Evolutionary conservation across 53 echinoderm and acorn worm genomes (phyloP).

Genomic region (Luidia sarsii): DNA sequence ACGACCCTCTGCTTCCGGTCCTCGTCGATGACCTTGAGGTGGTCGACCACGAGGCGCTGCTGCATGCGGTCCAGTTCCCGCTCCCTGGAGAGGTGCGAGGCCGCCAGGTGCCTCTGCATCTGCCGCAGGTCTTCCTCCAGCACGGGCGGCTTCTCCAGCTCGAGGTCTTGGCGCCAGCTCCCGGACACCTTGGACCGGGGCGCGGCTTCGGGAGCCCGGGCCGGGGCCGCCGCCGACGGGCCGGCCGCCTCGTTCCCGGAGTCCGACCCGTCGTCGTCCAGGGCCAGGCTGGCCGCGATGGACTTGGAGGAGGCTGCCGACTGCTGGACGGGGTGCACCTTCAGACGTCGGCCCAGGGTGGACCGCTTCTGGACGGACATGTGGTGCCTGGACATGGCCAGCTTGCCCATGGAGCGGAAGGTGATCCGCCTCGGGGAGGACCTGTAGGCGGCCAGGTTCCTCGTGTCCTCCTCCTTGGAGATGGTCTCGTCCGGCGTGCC

Average conservation of each 20-base stretch:
- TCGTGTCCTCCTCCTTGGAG: slow-evolving; percentile 14
- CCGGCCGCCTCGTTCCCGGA: slow-evolving; percentile 55
- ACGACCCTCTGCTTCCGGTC: slow-evolving; percentile 57
- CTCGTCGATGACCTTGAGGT: slow-evolving; percentile 61
- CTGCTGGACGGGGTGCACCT: slow-evolving; percentile 39
- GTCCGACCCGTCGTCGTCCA: slow-evolving; percentile 63
- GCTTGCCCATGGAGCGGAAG: slow-evolving; percentile 36
- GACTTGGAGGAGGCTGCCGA: slow-evolving; percentile 43
- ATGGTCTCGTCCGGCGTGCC: neutral
- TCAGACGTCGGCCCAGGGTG: slow-evolving; percentile 51
- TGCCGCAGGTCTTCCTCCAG: slow-evolving; percentile 61
- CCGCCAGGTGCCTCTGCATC: slow-evolving; percentile 63
- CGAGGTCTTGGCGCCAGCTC: slow-evolving; percentile 49
- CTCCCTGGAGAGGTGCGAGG: slow-evolving; percentile 62
- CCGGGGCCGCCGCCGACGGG: slow-evolving; percentile 7
- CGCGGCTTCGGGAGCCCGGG: slow-evolving; percentile 13
- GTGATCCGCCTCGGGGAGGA: slow-evolving; percentile 41
- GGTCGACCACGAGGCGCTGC: slow-evolving; percentile 61
- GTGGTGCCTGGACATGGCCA: slow-evolving; percentile 8
- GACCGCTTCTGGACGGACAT: slow-evolving; percentile 56
- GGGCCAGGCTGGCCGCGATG: slow-evolving; percentile 31
- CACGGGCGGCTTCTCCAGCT: slow-evolving; percentile 55
- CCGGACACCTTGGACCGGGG: slow-evolving; percentile 54
- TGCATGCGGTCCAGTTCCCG: slow-evolving; percentile 69
- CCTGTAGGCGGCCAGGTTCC: neutral